These are phyloP conservation scores for Hoplostethus atlanticus DNA, from an alignment of 2,797 vertebrate species.

Conservation along the genomic window DNA sequence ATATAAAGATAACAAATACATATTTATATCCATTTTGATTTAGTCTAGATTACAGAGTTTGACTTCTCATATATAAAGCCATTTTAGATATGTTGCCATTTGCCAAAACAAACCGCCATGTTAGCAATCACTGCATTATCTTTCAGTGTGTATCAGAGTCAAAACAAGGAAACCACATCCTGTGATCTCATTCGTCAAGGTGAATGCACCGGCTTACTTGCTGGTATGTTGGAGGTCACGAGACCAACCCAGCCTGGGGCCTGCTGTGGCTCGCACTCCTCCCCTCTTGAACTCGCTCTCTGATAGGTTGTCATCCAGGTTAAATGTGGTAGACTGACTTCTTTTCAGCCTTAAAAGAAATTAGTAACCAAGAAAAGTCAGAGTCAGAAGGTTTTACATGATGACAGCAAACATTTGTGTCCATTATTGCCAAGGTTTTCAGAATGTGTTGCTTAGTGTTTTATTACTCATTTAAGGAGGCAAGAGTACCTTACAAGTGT, in stretches of 20 bases:
- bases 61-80: background rate
- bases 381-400: background rate
- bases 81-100: constrained; percentile 18
- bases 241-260: constrained; percentile 96
- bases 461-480: background rate
- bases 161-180: constrained; percentile 43
- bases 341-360: constrained; percentile 88
- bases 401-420: background rate
- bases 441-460: background rate
- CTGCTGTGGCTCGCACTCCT: constrained; percentile 95
- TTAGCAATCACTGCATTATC: constrained; percentile 5
- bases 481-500: background rate
- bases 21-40: background rate
- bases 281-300: constrained; percentile 95
- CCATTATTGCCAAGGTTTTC: background rate
- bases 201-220: constrained; percentile 81
- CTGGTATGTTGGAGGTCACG: constrained; percentile 91
- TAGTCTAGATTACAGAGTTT: background rate
- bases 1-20: background rate
- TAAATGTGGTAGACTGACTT: constrained; percentile 97
- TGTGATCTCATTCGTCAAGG: constrained; percentile 33
- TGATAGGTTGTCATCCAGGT: constrained; percentile 92
- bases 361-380: too few species aligned
- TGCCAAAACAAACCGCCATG: constrained; percentile 12
- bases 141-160: constrained; percentile 19